Evolutionary conservation across 2,113 vertebrate species (phyloP), one percentile per base, ranked within the genome.

Genomic region (Reinhardtius hippoglossoides): DNA sequence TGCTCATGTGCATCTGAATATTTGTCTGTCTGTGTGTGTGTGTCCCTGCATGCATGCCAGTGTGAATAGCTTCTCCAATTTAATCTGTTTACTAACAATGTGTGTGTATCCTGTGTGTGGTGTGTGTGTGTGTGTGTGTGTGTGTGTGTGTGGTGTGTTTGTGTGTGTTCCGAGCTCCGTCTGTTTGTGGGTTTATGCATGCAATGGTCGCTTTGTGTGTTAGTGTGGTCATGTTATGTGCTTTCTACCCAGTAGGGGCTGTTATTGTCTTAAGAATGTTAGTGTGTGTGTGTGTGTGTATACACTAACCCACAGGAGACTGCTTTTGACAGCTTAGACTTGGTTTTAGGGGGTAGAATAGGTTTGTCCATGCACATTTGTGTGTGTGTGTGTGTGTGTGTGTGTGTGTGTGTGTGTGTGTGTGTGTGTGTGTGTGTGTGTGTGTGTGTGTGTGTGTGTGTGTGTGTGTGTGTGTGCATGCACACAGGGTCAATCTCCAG

Each of bases 191-290:
- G 31, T 31, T 31, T 31, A 31, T 31, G 31, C 31, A 31, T 31
- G 31, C 31, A 31, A 31, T 7, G 31, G 31, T 31, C 6, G 31
- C 31, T 31, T 31, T 6, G 31, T 31, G 31, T 31, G 31, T 31
- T 31, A 8, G 31, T 31, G 18, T 74, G 57, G 35, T 55, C 62
- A 70, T 88, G 87, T 82, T 88, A 74, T 87, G 79, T 87, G 57
- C 74, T 72, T 87, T 84, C 78, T 87, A 78, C 88, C 89, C 81
- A 83, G 89, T 54, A 89, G 84, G 88, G 86, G 77, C 79, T 89
- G 87, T 88, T 87, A 87, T 92, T 91, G 90, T 92, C 81, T 87
- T 83, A 74, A 85, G 76, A 80, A 73, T 76, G 54, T 75, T 67
- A 70, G 76, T 66, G 64, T 67, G 71, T 68, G 64, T 75, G 78